These are phyloP conservation scores for Ptyas mucosa DNA, from an alignment of 2,113 vertebrate species.

Conservation along the genomic window DNA sequence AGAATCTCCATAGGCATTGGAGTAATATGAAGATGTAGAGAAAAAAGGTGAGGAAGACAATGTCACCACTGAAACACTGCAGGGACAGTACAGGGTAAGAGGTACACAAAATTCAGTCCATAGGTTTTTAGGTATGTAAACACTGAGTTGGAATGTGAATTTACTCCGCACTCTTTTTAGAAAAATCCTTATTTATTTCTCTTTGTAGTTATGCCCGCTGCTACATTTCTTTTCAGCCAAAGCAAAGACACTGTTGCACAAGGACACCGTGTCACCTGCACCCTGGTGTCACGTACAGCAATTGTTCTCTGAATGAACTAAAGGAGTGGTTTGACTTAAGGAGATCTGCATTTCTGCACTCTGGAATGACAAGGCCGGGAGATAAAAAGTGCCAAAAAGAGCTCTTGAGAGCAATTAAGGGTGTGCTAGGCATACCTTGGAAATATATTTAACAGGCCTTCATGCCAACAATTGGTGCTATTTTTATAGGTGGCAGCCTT, in stretches of 20 bases:
- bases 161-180: not conserved
- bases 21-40: not conserved
- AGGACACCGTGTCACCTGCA: not conserved
- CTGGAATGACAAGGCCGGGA: slow-evolving; percentile 44
- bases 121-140: not conserved
- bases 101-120: not conserved
- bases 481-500: slow-evolving; percentile 51
- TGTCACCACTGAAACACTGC: not conserved
- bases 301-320: not conserved
- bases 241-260: not conserved
- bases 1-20: not conserved
- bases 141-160: not conserved
- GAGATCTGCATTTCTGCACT: slow-evolving; percentile 34
- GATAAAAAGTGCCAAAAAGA: slow-evolving; percentile 43
- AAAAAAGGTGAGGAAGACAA: not conserved
- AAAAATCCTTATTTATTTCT: not conserved
- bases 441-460: slow-evolving; percentile 50
- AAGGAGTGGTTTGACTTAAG: slow-evolving; percentile 24
- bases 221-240: not conserved
- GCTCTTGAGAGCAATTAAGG: slow-evolving; percentile 42
- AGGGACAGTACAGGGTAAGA: not conserved
- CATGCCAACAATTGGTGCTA: slow-evolving; percentile 44
- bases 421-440: slow-evolving; percentile 47
- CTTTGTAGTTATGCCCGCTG: not conserved
- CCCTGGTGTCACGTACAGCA: not conserved